Evolutionary conservation across 2,113 vertebrate genomes (phyloP).

Genomic region (Castor canadensis): DNA sequence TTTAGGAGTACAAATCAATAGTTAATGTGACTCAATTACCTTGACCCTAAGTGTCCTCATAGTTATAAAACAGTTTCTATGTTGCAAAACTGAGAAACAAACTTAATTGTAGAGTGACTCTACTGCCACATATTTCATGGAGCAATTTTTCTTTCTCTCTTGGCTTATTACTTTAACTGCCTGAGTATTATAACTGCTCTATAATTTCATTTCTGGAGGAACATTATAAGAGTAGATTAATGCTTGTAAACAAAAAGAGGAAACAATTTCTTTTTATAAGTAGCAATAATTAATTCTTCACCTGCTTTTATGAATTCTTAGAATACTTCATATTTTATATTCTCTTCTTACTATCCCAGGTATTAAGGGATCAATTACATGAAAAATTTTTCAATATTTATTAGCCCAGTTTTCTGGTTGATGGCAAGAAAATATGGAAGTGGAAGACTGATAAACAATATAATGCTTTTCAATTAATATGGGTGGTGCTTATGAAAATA

Average conservation of each 20-base stretch:
- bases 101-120: background rate
- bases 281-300: background rate
- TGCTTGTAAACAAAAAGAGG: constrained; percentile 8
- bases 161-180: background rate
- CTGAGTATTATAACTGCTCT: background rate
- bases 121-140: background rate
- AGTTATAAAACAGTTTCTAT: background rate
- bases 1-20: background rate
- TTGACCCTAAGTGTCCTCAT: background rate
- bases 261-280: constrained; percentile 15
- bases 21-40: background rate
- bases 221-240: background rate
- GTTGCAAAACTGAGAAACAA: background rate
- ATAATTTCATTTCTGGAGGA: background rate
- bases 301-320: background rate
- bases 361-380: background rate
- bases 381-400: background rate
- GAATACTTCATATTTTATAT: background rate
- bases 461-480: background rate
- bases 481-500: background rate
- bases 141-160: background rate
- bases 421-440: background rate
- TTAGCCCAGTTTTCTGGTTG: background rate
- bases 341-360: background rate
- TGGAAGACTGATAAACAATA: background rate